Conservation (phyloP, 2,113 vertebrate genomes). For the Salvator merianae region DNA sequence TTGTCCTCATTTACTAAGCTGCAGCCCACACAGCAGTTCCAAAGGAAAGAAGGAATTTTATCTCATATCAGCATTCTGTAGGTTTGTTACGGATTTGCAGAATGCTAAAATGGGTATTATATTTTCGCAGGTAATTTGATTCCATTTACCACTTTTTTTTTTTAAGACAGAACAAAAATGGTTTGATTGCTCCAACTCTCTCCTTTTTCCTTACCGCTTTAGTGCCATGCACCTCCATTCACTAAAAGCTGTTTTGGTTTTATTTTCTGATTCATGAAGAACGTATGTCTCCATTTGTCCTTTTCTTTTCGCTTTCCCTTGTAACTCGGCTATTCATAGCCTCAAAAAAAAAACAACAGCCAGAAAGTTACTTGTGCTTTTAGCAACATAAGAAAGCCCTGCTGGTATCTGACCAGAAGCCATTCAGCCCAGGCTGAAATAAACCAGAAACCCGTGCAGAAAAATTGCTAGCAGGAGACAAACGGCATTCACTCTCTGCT, state of each 20-base stretch:
- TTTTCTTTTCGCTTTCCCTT: background rate
- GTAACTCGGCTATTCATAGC: background rate
- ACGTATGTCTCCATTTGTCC: conserved; percentile 9
- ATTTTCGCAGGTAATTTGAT: conserved; percentile 18
- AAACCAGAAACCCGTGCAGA: too few species aligned
- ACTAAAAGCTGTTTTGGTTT: conserved; percentile 52
- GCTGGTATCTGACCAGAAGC: background rate
- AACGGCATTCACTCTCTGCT: too few species aligned
- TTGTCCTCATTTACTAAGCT: background rate
- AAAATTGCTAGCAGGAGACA: too few species aligned
- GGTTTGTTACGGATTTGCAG: conserved; percentile 10
- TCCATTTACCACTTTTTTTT: conserved; percentile 34
- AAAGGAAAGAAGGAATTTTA: conserved; percentile 40
- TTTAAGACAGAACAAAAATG: conserved; percentile 59
- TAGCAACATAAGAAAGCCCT: background rate
- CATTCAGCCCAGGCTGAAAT: background rate
- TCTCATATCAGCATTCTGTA: background rate
- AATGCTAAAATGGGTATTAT: background rate
- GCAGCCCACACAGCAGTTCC: conserved; percentile 1
- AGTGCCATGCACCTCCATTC: conserved; percentile 36
- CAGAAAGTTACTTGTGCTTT: background rate
- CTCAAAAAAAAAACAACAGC: background rate
- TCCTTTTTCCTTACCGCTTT: conserved; percentile 25
- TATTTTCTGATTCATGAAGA: conserved; percentile 47
- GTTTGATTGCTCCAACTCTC: conserved; percentile 33